Conservation (phyloP, 2,888 invertebrate genomes). For the Uloborus plumipes region DNA sequence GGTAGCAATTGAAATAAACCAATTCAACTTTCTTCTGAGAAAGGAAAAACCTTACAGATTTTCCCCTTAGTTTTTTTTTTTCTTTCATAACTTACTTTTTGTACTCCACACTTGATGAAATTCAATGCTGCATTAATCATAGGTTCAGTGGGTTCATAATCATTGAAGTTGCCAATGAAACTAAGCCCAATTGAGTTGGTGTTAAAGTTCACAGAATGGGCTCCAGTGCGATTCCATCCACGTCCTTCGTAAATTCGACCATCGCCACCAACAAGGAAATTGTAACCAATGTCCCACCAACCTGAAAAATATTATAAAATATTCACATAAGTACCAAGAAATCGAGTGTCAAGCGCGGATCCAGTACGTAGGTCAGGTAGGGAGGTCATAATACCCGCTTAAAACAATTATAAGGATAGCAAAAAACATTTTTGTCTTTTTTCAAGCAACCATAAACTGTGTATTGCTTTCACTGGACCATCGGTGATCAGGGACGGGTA, state of each 20-base stretch:
- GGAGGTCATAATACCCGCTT: too few species aligned
- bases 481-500: too few species aligned
- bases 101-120: slow-evolving; percentile 49
- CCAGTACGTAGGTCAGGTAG: too few species aligned
- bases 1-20: too few species aligned
- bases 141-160: neutral
- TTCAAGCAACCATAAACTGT: too few species aligned
- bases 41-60: neutral
- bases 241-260: slow-evolving; percentile 69
- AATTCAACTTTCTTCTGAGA: neutral
- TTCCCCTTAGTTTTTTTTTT: neutral
- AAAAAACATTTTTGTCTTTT: too few species aligned
- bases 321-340: too few species aligned
- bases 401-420: too few species aligned
- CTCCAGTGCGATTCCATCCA: slow-evolving; percentile 69
- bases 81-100: slow-evolving; percentile 15
- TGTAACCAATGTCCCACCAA: slow-evolving; percentile 67
- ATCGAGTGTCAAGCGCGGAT: too few species aligned
- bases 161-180: slow-evolving; percentile 50
- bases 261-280: slow-evolving; percentile 69
- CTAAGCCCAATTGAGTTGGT: slow-evolving; percentile 38
- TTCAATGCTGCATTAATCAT: slow-evolving; percentile 39
- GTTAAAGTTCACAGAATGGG: slow-evolving; percentile 67
- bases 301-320: slow-evolving; percentile 20
- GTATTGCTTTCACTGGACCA: too few species aligned